Evolutionary conservation across 2,113 vertebrate species (phyloP).

Genomic region (Arizona elegans): DNA sequence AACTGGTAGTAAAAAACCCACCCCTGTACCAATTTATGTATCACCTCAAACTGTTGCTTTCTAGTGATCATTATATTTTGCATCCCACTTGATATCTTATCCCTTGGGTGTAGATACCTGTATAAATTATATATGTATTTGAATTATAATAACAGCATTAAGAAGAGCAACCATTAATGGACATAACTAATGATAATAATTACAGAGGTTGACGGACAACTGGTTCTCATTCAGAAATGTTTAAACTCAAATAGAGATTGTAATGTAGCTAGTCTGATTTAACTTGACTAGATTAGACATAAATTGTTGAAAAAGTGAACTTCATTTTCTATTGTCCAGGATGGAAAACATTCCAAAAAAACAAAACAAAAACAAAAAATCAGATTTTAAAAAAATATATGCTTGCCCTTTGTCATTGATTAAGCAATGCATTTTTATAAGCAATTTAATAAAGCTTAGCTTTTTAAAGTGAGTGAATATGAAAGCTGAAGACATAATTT

Average conservation of each 20-base stretch:
- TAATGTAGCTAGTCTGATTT: neutral
- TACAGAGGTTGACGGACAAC: neutral
- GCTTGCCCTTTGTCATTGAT: neutral
- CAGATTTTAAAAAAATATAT: neutral
- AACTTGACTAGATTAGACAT: neutral
- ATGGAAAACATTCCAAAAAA: neutral
- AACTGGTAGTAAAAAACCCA: too few species aligned
- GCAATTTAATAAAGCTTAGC: neutral
- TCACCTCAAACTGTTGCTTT: neutral
- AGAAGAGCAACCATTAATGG: neutral
- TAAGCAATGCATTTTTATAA: neutral
- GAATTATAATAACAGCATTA: neutral
- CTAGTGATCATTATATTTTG: neutral
- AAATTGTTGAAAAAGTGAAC: neutral
- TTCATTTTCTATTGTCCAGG: neutral
- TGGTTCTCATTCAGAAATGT: neutral
- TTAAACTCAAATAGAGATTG: neutral
- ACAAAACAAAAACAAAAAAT: neutral
- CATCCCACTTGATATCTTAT: neutral
- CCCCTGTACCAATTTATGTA: neutral
- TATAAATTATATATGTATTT: neutral
- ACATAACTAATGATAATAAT: neutral
- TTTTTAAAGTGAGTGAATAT: constrained; percentile 7
- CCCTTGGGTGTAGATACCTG: neutral
- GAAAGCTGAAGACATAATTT: neutral